Evolutionary conservation across 2,113 vertebrate species (phyloP).

Genomic region (Apus apus): DNA sequence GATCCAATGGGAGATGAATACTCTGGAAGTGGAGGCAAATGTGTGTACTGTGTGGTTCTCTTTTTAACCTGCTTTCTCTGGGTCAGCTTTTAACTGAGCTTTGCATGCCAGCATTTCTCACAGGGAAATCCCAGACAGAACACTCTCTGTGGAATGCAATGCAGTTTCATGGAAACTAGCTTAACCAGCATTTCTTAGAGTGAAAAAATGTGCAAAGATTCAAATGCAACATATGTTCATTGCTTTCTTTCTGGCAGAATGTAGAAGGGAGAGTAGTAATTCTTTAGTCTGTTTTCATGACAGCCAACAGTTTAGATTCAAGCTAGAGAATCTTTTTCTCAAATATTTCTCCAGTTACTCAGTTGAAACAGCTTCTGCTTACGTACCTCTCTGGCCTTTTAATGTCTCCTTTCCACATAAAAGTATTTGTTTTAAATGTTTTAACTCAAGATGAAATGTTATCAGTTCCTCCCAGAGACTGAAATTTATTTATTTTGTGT

Average conservation of each 20-base stretch:
- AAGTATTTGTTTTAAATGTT: not conserved
- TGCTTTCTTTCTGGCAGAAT: not conserved
- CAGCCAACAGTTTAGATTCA: not conserved
- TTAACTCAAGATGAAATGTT: not conserved
- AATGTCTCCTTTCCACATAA: not conserved
- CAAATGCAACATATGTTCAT: not conserved
- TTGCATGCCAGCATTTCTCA: constrained; percentile 84
- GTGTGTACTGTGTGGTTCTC: constrained; percentile 90
- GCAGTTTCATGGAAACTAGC: not conserved
- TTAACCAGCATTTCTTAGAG: not conserved
- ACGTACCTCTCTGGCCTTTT: not conserved
- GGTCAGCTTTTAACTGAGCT: constrained; percentile 75
- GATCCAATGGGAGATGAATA: constrained; percentile 95
- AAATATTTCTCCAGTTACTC: not conserved
- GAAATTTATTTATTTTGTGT: not conserved
- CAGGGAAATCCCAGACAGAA: constrained; percentile 81
- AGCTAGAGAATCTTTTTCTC: not conserved
- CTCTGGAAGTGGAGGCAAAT: constrained; percentile 98
- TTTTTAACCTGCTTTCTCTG: constrained; percentile 73
- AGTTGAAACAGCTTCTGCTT: not conserved
- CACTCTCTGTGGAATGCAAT: not conserved
- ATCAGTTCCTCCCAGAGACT: not conserved
- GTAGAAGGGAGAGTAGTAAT: not conserved
- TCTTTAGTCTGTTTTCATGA: not conserved
- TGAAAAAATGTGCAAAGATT: not conserved